Conservation (phyloP, 2,888 invertebrate species). For the Leptodirus hochenwartii region DNA sequence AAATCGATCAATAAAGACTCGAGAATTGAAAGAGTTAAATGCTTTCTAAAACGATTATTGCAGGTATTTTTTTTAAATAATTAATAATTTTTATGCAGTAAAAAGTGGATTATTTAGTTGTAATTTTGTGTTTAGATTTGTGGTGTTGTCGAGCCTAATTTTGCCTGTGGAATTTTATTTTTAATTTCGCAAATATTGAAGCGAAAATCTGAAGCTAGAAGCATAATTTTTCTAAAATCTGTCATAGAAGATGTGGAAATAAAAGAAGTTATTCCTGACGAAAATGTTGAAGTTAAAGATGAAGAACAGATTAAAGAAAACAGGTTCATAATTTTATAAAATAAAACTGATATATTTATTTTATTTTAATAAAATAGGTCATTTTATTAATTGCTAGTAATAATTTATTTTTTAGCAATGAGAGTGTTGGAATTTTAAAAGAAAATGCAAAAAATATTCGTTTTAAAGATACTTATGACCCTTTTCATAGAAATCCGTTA, state of each 20-base stretch:
- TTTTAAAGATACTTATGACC: constrained; percentile 34
- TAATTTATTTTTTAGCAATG: too few species aligned
- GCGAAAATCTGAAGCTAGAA: too few species aligned
- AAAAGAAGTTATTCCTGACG: neutral
- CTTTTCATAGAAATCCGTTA: constrained; percentile 63
- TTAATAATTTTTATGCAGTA: constrained; percentile 7
- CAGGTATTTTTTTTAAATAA: constrained; percentile 31
- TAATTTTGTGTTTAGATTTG: constrained; percentile 9
- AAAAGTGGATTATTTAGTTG: constrained; percentile 4
- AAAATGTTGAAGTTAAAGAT: constrained; percentile 16
- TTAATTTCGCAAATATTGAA: constrained; percentile 51
- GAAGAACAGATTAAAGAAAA: constrained; percentile 12
- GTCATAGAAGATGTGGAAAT: constrained; percentile 14
- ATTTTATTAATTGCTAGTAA: too few species aligned
- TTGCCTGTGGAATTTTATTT: constrained; percentile 68
- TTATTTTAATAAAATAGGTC: too few species aligned
- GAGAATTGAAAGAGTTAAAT: constrained; percentile 48
- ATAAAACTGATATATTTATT: too few species aligned
- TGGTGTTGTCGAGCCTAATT: constrained; percentile 42
- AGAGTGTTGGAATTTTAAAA: constrained; percentile 12
- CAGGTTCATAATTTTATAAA: too few species aligned
- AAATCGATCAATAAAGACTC: constrained; percentile 69
- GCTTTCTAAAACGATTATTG: constrained; percentile 72
- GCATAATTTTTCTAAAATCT: too few species aligned
- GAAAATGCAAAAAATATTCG: constrained; percentile 12